phyloP scores from a whole-genome alignment of 2,797 vertebrate species.

The Hypotaenidia okinawae region DNA sequence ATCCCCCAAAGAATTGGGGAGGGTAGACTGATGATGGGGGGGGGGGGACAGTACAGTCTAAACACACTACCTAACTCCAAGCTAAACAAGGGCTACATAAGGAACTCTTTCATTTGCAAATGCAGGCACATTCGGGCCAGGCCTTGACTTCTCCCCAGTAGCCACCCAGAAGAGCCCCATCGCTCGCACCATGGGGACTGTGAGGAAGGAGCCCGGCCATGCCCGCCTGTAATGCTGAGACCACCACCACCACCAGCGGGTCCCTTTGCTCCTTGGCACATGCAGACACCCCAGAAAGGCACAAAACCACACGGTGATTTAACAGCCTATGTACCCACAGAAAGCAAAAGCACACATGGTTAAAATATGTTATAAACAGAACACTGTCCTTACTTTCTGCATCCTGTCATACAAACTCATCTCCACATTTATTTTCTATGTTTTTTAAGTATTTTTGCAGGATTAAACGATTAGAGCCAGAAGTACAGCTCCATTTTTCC shows the following conservation, averaged over 20 bases:
- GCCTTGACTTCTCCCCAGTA: not conserved
- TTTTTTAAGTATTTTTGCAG: not conserved
- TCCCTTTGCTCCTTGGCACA: not conserved
- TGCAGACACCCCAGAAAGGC: not conserved
- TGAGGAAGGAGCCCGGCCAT: not conserved
- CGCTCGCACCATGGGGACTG: rapidly evolving
- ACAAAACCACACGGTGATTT: not conserved
- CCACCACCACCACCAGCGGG: not conserved
- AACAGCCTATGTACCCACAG: not conserved
- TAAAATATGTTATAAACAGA: not conserved
- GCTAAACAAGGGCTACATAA: not conserved
- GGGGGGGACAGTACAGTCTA: not conserved
- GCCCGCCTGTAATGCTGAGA: not conserved
- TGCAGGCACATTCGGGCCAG: not conserved
- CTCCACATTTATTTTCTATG: not conserved
- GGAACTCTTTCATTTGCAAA: not conserved
- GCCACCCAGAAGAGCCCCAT: not conserved
- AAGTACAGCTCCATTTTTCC: not conserved
- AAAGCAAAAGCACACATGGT: not conserved
- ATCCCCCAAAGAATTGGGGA: not conserved
- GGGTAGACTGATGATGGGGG: too few relatives aligned
- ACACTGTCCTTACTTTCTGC: not conserved
- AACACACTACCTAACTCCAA: not conserved
- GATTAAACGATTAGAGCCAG: not conserved
- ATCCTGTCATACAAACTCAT: not conserved